Base-by-base conservation (phyloP, 2,797 vertebrate genomes). In the Halcyon badia region DNA sequence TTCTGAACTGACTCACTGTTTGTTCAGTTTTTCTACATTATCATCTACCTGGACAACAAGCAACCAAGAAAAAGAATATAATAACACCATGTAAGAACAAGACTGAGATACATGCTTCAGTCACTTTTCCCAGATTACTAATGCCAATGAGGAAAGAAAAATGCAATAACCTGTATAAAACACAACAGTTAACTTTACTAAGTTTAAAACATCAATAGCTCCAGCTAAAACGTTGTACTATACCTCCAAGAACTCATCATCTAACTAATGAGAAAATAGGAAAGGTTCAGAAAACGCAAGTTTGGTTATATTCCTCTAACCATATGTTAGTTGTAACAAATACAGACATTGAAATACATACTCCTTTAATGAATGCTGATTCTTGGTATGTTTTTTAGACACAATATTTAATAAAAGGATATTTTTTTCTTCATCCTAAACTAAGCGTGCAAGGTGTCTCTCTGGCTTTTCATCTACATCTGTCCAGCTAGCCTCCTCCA, bases 401-500 rank as follows among this genome's bases (percentile, higher is more conserved):
- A 81, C 5, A 57, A 5, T 60, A 64, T 89, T 94, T 89, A 89
- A 71, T 39, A 48, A 69, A 68, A 2, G 2, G 6, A 19, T 48
- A 54, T 11, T 6, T 64, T 57, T 79, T 46, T 17, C 39, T 72
- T 56, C 54, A 76, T 54, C 25, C 15, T 65, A 28, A 94, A 60
- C 12, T 20, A 70, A 73, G 51, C n/a, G 42, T 3, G 9, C 16
- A 56, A 26, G 16, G 7, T 54, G 5, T 22, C 19, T 68, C 49
- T 31, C 46, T 69, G 33, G 28, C 37, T 87, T 90, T 61, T 86
- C 18, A 52, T 24, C 31, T n/a, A 7, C 11, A 76, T 26, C 14
- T 0, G 4, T 20, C 15, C 15, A 6, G 9, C 12, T 48, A 16
- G 5, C 28, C 75, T 82, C 20, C 33, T 10, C 41, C 1, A 0